phyloP scores from a whole-genome alignment of 2,888 invertebrate species.

The Anthophora plumipes region DNA sequence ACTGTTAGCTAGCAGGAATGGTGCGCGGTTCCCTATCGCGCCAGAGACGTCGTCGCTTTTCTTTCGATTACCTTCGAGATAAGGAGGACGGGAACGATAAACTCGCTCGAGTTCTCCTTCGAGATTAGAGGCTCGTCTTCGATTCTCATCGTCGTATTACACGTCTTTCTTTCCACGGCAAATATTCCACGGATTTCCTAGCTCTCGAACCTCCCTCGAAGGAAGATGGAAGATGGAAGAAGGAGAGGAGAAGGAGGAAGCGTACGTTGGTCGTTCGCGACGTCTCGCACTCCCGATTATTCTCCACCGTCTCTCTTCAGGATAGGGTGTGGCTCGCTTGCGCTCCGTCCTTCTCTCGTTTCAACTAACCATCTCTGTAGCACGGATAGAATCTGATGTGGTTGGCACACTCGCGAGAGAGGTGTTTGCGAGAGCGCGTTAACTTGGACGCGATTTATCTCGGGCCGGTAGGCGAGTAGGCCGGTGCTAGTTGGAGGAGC shows the following conservation, averaged over 20 bases:
- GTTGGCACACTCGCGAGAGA: slow-evolving; percentile 11
- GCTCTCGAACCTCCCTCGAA: too few species aligned
- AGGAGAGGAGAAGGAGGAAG: too few species aligned
- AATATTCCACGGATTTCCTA: too few species aligned
- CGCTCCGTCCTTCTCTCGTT: neutral
- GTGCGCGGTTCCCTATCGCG: neutral
- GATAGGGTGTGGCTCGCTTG: slow-evolving; percentile 46
- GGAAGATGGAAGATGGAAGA: too few species aligned
- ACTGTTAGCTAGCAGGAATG: neutral
- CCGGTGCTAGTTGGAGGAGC: slow-evolving; percentile 49
- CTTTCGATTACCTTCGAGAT: slow-evolving; percentile 25
- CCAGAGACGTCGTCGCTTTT: neutral
- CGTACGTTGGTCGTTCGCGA: too few species aligned
- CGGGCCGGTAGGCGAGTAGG: slow-evolving; percentile 58
- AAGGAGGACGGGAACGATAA: slow-evolving; percentile 9
- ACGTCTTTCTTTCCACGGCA: neutral
- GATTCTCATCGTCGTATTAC: neutral
- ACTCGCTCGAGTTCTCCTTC: neutral
- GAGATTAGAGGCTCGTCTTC: slow-evolving; percentile 9
- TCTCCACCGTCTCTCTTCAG: slow-evolving; percentile 35
- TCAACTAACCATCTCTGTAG: neutral
- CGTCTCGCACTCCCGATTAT: slow-evolving; percentile 17
- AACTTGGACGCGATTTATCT: slow-evolving; percentile 70
- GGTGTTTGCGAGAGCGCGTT: slow-evolving; percentile 48
- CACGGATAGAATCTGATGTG: slow-evolving; percentile 37